Evolutionary conservation across 2,797 vertebrate genomes (phyloP).

Genomic region (Microctenopoma lineatum): DNA sequence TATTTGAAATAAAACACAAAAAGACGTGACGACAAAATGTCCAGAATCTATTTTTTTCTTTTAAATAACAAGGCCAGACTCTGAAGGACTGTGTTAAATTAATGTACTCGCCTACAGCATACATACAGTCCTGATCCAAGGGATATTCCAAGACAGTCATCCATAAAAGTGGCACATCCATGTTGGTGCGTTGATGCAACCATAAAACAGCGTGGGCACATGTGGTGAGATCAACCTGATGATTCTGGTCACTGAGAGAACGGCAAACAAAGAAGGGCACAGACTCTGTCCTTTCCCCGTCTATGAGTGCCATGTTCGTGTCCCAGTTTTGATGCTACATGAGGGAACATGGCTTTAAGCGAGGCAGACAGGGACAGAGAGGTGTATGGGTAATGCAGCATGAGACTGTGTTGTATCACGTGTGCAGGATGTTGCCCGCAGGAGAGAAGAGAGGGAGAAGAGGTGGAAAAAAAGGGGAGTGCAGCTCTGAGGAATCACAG

Average conservation of each 20-base stretch:
- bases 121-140: no score
- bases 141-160: no score
- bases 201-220: neutral
- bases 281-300: conserved; percentile 16
- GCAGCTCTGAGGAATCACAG: conserved; percentile 71
- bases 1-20: no score
- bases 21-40: no score
- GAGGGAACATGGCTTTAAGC: conserved; percentile 67
- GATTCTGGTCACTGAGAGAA: neutral
- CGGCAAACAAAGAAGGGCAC: neutral
- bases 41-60: no score
- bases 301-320: conserved; percentile 49
- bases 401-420: conserved; percentile 75
- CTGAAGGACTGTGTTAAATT: no score
- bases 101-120: no score
- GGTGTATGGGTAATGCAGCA: conserved; percentile 76
- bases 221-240: neutral
- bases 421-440: conserved; percentile 69
- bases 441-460: conserved; percentile 46
- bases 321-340: conserved; percentile 73
- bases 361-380: conserved; percentile 63
- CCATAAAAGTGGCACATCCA: no score
- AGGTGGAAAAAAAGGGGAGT: conserved; percentile 62
- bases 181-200: neutral
- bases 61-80: no score